Evolutionary conservation across 2,113 vertebrate genomes (phyloP).

Genomic region (Cephalophus harveyi): DNA sequence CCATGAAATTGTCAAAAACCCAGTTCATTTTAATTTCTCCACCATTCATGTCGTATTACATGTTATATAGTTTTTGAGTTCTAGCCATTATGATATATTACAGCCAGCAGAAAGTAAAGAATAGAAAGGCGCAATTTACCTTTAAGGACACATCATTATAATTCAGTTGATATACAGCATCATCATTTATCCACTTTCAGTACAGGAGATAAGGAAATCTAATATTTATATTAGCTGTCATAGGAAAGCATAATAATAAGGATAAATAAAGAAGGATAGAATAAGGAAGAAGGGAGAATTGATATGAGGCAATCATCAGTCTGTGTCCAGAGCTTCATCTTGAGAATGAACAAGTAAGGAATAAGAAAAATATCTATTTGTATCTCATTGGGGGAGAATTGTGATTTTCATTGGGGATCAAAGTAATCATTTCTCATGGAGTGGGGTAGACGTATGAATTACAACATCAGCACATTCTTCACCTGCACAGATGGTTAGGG

Average conservation of each 20-base stretch:
- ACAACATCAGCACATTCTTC: not conserved
- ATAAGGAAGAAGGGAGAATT: not conserved
- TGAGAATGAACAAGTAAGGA: too few species aligned
- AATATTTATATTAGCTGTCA: not conserved
- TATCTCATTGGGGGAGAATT: not conserved
- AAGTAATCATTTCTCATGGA: not conserved
- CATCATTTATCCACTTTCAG: not conserved
- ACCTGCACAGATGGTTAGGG: not conserved
- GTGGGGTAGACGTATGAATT: not conserved
- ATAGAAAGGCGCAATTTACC: not conserved
- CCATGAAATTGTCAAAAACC: not conserved
- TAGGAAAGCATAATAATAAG: not conserved
- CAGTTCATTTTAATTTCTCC: not conserved
- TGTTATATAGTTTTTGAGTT: not conserved
- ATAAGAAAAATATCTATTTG: too few species aligned
- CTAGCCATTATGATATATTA: not conserved
- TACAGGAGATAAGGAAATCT: not conserved
- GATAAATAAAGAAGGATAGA: not conserved
- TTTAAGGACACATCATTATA: not conserved
- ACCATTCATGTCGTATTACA: rapidly evolving
- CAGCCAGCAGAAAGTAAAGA: not conserved
- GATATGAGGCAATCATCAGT: not conserved
- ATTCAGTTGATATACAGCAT: not conserved
- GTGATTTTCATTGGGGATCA: not conserved
- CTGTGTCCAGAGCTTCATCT: not conserved